These are phyloP conservation scores for Parasteatoda lunata DNA, from an alignment of 2,888 invertebrate genomes.

Conservation along the genomic window DNA sequence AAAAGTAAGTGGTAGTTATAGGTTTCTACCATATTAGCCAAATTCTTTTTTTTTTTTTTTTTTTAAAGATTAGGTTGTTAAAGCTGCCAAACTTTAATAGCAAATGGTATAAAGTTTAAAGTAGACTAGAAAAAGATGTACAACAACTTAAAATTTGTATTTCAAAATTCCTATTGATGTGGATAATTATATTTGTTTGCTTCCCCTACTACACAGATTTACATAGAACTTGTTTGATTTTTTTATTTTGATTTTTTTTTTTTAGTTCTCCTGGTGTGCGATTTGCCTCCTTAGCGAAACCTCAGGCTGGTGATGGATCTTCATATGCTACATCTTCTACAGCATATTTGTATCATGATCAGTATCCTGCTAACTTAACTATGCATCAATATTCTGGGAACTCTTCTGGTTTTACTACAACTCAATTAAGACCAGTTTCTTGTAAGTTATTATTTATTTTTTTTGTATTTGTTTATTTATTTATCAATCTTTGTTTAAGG, in stretches of 20 bases:
- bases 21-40: too few species aligned
- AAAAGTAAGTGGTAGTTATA: conserved; percentile 28
- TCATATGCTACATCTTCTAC: conserved; percentile 58
- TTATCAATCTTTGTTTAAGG: not conserved
- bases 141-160: too few species aligned
- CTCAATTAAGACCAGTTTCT: conserved; percentile 54
- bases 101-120: too few species aligned
- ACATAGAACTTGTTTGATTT: not conserved
- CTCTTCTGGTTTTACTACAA: conserved; percentile 39
- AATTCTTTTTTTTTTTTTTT: not conserved
- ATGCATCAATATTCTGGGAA: conserved; percentile 62
- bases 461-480: not conserved
- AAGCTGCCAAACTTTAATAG: too few species aligned
- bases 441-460: conserved; percentile 28
- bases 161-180: not conserved
- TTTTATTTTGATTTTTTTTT: too few species aligned
- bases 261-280: conserved; percentile 45
- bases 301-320: conserved; percentile 25
- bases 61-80: not conserved
- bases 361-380: conserved; percentile 54
- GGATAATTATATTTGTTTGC: not conserved
- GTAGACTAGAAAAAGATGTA: too few species aligned
- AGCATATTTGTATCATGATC: conserved; percentile 67
- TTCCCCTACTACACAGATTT: too few species aligned
- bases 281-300: conserved; percentile 53